A percentile compares a stretch with the other conserved stretches of the same genome.
Evolutionary conservation across 2,113 vertebrate genomes (phyloP).

Genomic region (Stigmatopora nigra): DNA sequence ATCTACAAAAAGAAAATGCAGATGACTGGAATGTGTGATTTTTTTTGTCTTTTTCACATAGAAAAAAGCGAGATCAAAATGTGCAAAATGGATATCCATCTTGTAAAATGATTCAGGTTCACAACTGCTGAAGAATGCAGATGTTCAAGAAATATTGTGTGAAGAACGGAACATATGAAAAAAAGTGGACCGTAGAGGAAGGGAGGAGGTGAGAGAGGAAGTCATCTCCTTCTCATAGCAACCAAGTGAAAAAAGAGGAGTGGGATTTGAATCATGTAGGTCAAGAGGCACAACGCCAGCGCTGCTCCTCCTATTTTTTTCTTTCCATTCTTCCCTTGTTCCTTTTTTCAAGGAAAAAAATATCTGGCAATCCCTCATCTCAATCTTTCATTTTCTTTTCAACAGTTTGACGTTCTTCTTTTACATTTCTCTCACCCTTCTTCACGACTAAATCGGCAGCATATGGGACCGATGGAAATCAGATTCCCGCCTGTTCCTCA

Average conservation of each 20-base stretch:
- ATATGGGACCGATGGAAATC: slow-evolving; percentile 67
- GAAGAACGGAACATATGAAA: not conserved
- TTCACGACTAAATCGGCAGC: slow-evolving; percentile 60
- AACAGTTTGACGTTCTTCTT: slow-evolving; percentile 7
- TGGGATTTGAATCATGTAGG: slow-evolving; percentile 51
- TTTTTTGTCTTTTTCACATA: not conserved
- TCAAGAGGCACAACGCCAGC: slow-evolving; percentile 65
- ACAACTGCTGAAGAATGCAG: not conserved
- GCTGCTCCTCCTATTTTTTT: slow-evolving; percentile 39
- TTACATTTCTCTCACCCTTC: slow-evolving; percentile 25
- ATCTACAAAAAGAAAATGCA: not conserved
- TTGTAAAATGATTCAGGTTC: not conserved
- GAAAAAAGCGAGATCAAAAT: not conserved
- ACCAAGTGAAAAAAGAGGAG: slow-evolving; percentile 25
- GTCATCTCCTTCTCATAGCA: slow-evolving; percentile 18
- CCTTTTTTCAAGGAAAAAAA: slow-evolving; percentile 36
- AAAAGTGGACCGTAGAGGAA: slow-evolving; percentile 10
- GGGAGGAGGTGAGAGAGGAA: slow-evolving; percentile 24
- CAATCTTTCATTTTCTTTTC: slow-evolving; percentile 22
- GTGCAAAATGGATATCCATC: not conserved
- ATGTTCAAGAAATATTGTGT: not conserved
- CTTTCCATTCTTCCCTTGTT: slow-evolving; percentile 17
- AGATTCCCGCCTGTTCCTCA: slow-evolving; percentile 44
- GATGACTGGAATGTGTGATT: slow-evolving; percentile 6
- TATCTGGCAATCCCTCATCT: slow-evolving; percentile 23